Evolutionary conservation across 2,888 invertebrate genomes (phyloP), one percentile per base, ranked within the genome.

Genomic region (Neoscelio sp.): DNA sequence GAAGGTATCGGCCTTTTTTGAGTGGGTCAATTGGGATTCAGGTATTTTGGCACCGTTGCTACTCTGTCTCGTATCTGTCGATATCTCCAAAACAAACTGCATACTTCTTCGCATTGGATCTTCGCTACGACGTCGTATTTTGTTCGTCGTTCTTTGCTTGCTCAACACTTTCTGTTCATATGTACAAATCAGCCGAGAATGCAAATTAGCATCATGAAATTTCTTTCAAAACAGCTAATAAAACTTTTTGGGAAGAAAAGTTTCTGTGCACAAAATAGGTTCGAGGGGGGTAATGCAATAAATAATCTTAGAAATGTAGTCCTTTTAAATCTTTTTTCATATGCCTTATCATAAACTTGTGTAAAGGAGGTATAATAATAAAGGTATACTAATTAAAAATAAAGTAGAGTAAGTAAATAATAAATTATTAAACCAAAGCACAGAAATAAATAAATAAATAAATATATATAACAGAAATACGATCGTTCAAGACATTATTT

Each of bases 11-110:
- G 56, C 48, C 48, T 40, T 54, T 71, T 60, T 64, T 58, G 65
- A 74, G 58, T 38, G 50, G 58, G 4, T 13, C 74, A 23, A 74
- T 75, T 75, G 65, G 75, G 65, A 67, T 75, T 65, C 75, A 65
- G 75, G 28, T 58, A 58, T 52, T 58, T 52, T 44, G 44, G 58
- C 44, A 52, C 56, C 73, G 60, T 38, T 50, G 50, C 48, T 58
- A 58, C 13, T 23, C 20, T 3, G 54, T 56, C 38, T 73, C 67
- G 65, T 67, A 67, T 65, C 67, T 48, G 67, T 75, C 75, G 75
- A 74, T 74, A 74, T 54, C 33, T 28, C 56, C 64, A 56, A 74
- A 74, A 74, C 56, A 65, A 65, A 74, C 64, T 65, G 48, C 48
- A 58, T 8, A 56, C 64, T 65, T 56, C 46, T 13, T 38, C 52